Evolutionary conservation across 2,797 vertebrate genomes (phyloP), one percentile per base, ranked within the genome.

Genomic region (Chaenodraco wilsoni): DNA sequence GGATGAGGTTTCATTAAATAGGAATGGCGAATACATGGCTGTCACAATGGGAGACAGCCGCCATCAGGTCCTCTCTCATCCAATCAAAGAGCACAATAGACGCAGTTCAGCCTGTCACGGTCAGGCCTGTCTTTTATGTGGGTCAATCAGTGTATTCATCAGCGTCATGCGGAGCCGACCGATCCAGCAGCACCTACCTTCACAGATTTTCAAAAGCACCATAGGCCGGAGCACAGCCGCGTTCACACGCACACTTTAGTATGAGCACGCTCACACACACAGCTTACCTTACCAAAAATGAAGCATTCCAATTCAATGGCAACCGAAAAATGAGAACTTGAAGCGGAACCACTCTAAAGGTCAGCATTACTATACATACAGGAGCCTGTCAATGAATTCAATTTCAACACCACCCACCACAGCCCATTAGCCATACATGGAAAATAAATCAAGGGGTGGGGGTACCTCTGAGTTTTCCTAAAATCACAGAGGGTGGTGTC

Each of bases 71-170:
- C 79, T 74, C 79, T 79, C 81, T 86, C 79, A 74, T 86, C 84
- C 91, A 93, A 89, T 92, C 92, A 90, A 76, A 83, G 61, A 81
- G 74, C 87, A 89, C 88, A 92, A 92, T 82, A 65, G 84, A 75
- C 9, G 67, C 60, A 52, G 74, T 86, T 85, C 82, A 73, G 88
- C 77, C 81, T 56, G 84, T 85, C 85, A 70, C 73, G 57, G 81
- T 79, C 74, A 67, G 66, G 72, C 79, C 79, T 65, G 73, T 85
- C 80, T 81, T 52, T 86, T 70, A 81, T 80, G 78, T 87, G 82
- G 76, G 79, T 88, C 92, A 92, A 91, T 93, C 92, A 92, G 85
- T 68, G 91, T 75, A 82, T 86, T 92, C 90, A 92, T 93, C 91
- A 93, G 86, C 84, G 73, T 88, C 91, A 91, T 88, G 92, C 87